Evolutionary conservation across 2,113 vertebrate genomes (phyloP), one percentile per base, ranked within the genome.

Genomic region (Lucifuga dentata): DNA sequence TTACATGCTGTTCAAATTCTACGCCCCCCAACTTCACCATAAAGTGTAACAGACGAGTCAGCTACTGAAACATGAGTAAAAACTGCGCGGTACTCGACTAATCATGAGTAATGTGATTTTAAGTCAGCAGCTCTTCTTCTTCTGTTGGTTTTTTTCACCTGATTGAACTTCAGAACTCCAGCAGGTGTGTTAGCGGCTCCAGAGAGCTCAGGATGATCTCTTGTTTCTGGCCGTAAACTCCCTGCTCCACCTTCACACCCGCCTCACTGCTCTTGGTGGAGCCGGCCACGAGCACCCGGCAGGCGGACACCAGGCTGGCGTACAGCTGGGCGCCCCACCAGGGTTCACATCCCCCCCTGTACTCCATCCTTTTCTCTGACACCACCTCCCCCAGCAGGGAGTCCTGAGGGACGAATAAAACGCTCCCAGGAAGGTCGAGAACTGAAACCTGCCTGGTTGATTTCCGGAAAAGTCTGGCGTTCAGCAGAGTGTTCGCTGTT

Each of bases 371-470:
- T 53, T 77, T 92, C 66, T 91, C 92, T 71, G 93, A 5, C 19
- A 21, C 93, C 0, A 67, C 61, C 81, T 91, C 93, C 1, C 94
- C 95, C 0, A 94, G 90, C 58, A 98, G 90, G 0, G 95, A 96
- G 71, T 95, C 96, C 74, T 96, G 95, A 21, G 95, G 95, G 76
- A 97, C 82, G 43, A 98, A 90, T 11, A 98, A 88, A 46, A 97
- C 64, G 8, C 90, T 81, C 0, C 95, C 95, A 1, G 95, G 95
- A 19, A 96, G 93, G 60, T 97, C 94, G 53, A 96, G 75, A 41
- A 96, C 24, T 0, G 95, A 97, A 17, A 94, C 84, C 0, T 93
- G 86, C 4, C 94, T 86, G 0, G 76, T 73, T 80, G 92, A 91
- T 7, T 83, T 86, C 39, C 94, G 92, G 90, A 95, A 95, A 52